Conservation (phyloP, 1,140 invertebrate species). For the Stegodyphus mimosarum region DNA sequence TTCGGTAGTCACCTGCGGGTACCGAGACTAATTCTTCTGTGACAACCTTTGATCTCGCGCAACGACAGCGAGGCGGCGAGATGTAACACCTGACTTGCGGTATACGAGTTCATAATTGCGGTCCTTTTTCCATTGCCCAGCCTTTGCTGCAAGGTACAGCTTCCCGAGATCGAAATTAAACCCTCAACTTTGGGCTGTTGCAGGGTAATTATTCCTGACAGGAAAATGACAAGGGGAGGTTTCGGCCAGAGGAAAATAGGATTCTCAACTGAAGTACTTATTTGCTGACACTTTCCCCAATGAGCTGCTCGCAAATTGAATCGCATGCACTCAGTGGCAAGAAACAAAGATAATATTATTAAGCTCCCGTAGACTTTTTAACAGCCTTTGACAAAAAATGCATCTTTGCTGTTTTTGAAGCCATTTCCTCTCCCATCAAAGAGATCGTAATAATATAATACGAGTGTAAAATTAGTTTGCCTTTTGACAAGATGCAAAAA, state of each 20-base stretch:
- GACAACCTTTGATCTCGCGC: conserved; percentile 21
- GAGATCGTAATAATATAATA: too few relatives aligned
- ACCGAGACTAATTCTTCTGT: conserved; percentile 4
- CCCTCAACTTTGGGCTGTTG: conserved; percentile 16
- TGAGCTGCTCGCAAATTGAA: background rate
- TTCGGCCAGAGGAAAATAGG: background rate
- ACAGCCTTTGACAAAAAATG: too few relatives aligned
- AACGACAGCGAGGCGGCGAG: conserved; percentile 12
- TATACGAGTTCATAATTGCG: background rate
- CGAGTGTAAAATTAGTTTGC: too few relatives aligned
- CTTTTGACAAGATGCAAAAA: too few relatives aligned
- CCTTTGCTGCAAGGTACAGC: background rate
- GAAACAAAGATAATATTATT: too few relatives aligned
- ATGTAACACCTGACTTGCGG: conserved; percentile 5
- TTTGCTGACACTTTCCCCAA: background rate
- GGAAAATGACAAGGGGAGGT: conserved; percentile 25
- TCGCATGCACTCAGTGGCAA: background rate
- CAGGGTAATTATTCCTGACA: conserved; percentile 30
- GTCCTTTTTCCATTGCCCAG: too few relatives aligned
- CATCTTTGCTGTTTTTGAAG: too few relatives aligned
- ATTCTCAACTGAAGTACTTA: background rate
- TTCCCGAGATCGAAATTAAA: conserved; percentile 26
- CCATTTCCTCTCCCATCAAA: too few relatives aligned
- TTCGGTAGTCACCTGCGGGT: background rate
- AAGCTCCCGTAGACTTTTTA: too few relatives aligned